phyloP scores from a whole-genome alignment of 1,140 invertebrate genomes.

The Aphis craccivora region DNA sequence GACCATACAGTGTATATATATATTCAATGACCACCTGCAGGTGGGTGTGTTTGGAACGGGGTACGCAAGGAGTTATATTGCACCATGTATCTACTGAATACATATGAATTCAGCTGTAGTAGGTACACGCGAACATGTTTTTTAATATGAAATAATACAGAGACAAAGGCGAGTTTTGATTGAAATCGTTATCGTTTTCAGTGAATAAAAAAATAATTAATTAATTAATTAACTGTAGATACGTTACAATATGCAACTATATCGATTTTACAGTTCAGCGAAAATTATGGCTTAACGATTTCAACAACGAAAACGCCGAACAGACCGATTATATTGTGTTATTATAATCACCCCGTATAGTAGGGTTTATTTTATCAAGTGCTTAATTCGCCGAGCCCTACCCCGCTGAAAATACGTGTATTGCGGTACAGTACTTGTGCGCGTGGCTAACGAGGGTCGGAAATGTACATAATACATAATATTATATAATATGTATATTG shows the following conservation, averaged over 20 bases:
- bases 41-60: not conserved
- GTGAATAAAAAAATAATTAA: not conserved
- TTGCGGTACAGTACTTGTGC: not conserved
- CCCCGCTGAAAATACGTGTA: not conserved
- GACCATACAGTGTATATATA: not conserved
- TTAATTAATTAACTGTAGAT: too few species aligned
- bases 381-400: not conserved
- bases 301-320: too few species aligned
- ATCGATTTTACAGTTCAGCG: too few species aligned
- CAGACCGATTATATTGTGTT: not conserved
- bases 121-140: not conserved
- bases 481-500: not conserved
- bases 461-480: not conserved
- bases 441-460: not conserved
- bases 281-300: too few species aligned
- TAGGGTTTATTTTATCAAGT: not conserved
- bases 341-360: not conserved
- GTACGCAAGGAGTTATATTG: too few species aligned
- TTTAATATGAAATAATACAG: not conserved
- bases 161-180: not conserved
- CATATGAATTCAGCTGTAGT: too few species aligned
- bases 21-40: not conserved
- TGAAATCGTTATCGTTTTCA: not conserved
- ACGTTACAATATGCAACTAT: too few species aligned
- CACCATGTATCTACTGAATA: not conserved